Base-by-base conservation (phyloP, 2,113 vertebrate genomes). In the Ochotona curzoniae region DNA sequence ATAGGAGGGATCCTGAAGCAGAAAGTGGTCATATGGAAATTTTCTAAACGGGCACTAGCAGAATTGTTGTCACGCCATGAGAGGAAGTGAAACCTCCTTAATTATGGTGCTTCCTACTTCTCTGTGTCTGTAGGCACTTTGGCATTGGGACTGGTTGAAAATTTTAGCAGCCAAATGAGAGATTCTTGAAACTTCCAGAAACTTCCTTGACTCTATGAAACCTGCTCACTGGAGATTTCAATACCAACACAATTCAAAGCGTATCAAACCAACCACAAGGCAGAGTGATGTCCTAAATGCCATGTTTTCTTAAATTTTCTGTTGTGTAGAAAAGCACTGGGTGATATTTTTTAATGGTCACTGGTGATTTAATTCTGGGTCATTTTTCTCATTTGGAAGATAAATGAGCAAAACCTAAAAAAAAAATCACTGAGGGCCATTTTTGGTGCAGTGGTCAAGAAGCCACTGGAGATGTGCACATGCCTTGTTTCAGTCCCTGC, bases 311-410 rank as follows among this genome's bases (percentile, higher is more conserved):
- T 70, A 35, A 69, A 66, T 26, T 89, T 89, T 44, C 8, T 67
- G 18, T 75, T 76, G 35, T 54, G 20, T 18, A 61, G 35, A 73
- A 95, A 89, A 91, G 73, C 3, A 75, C 38, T 90, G 28, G 23
- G 11, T 18, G 71, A 70, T 63, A 44, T 89, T 76, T 88, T 94
- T 87, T 32, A 79, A 73, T 35, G n/a, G 8, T 18, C 26, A 10
- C 32, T 14, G 47, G 74, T 69, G 13, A 96, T 73, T 83, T 26
- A 84, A 74, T 2, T 64, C 54, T 28, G 69, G 63, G 44, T 63
- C 8, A 30, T 84, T 89, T 91, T 90, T 82, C 80, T 81, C 70
- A 91, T 78, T 95, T 95, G 63, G 49, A 90, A 85, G 26, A 83
- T 20, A 94, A 87, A 90, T 51, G 25, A 83, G 10, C 9, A 78